These are phyloP conservation scores for Gisinianus flammeolus DNA, from an alignment of 2,888 invertebrate species.

Conservation along the genomic window DNA sequence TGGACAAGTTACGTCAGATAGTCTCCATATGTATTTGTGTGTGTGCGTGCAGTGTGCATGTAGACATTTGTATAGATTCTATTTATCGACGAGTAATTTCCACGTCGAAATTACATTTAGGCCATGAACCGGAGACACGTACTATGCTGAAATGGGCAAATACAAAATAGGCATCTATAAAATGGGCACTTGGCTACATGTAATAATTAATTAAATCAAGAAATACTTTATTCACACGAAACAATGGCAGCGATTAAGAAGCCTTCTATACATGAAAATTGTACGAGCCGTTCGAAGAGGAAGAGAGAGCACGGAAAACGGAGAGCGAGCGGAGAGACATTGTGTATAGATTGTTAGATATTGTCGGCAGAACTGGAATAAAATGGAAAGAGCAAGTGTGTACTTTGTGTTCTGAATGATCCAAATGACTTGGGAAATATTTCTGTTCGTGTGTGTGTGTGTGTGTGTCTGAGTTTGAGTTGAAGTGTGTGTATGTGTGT, in stretches of 20 bases:
- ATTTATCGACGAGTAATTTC: neutral
- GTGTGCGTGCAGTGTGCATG: neutral
- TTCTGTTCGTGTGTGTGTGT: neutral
- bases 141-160: neutral
- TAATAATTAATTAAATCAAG: conserved; percentile 29
- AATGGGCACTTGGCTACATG: conserved; percentile 4
- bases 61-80: neutral
- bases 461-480: neutral
- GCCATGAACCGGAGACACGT: neutral
- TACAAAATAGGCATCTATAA: conserved; percentile 10
- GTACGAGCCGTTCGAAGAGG: neutral
- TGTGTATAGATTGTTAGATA: conserved; percentile 4
- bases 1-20: neutral
- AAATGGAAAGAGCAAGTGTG: neutral
- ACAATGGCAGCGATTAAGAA: conserved; percentile 28
- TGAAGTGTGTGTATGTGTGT: neutral
- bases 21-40: too few relatives aligned
- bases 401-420: conserved; percentile 13
- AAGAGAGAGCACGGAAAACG: neutral
- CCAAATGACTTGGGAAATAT: conserved; percentile 21
- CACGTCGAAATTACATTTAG: neutral
- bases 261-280: neutral
- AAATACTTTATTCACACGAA: conserved; percentile 26
- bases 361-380: conserved; percentile 14
- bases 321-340: neutral